Conservation (phyloP, 2,888 invertebrate genomes). For the Dioctria rufipes region DNA sequence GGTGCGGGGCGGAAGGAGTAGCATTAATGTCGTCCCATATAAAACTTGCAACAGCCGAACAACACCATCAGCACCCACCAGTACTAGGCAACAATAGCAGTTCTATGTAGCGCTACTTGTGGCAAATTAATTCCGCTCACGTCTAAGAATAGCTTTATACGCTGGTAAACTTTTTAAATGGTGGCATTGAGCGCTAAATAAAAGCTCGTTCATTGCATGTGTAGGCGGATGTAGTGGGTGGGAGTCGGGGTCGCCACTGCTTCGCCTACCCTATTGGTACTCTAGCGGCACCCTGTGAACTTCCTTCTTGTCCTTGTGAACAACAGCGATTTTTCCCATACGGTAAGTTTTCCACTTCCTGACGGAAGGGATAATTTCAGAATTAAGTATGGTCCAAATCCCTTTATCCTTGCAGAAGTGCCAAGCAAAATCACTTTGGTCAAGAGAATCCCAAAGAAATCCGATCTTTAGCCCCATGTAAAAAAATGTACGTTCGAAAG, state of each 20-base stretch:
- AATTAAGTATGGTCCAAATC: slow-evolving; percentile 24
- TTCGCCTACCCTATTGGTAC: background rate
- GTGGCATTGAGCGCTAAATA: slow-evolving; percentile 62
- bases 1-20: background rate
- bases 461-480: slow-evolving; percentile 14
- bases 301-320: background rate
- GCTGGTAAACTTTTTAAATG: slow-evolving; percentile 60
- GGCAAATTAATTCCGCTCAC: slow-evolving; percentile 48
- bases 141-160: slow-evolving; percentile 47
- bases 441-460: slow-evolving; percentile 22
- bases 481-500: slow-evolving; percentile 32
- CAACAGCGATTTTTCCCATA: background rate
- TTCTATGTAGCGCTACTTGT: background rate
- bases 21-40: slow-evolving; percentile 15
- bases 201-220: slow-evolving; percentile 57
- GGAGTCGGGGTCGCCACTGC: background rate
- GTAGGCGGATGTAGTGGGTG: background rate
- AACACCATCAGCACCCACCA: background rate
- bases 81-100: no score
- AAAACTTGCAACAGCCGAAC: slow-evolving; percentile 20
- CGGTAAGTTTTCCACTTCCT: slow-evolving; percentile 1
- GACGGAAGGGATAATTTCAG: slow-evolving; percentile 28
- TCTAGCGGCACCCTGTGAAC: background rate
- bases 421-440: background rate
- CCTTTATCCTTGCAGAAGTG: slow-evolving; percentile 14